Evolutionary conservation across 2,797 vertebrate species (phyloP), one percentile per base, ranked within the genome.

Genomic region (Anniella stebbinsi): DNA sequence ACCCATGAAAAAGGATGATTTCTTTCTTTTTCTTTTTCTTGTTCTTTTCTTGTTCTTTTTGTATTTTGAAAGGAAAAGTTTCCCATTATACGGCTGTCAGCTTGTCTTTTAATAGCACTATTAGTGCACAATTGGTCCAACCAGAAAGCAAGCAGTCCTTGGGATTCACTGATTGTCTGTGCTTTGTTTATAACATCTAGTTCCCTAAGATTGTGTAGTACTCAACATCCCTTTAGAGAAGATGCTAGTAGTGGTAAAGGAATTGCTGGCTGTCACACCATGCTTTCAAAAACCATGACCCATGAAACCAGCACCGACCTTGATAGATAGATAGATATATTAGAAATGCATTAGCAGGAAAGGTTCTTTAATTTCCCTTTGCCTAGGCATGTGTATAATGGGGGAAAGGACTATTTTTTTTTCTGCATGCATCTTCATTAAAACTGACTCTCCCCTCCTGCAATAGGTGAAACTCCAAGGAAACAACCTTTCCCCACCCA

Each of bases 401-500:
- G 89, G 38, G 73, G 88, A 91, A 92, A 25, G 54, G 80, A 72
- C 90, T 38, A n/a, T 17, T 30, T 69, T 94, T 92, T 75, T 2
- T 66, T 2, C 36, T 38, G 4, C 88, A 30, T 89, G 28, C 92
- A 89, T 94, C 90, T 93, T 95, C 25, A 86, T 92, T 95, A 94
- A 96, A 96, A 90, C n/a, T 92, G 90, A 88, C 88, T 92, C 94
- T 78, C 91, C 92, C 17, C 94, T 91, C 76, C 38, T 57, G 54
- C 18, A 94, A 94, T 93, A 93, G 93, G 80, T 76, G 93, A 94
- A 96, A 95, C 92, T 96, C 87, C 89, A 92, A 94, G 89, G 94
- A 95, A 95, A 90, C 38, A 82, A 92, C 94, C 85, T 92, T 95
- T 97, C 92, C 80, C 93, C 69, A 92, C 90, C 91, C 92, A 96